Base-by-base conservation (phyloP, 2,888 invertebrate genomes). In the Andrena praecox region DNA sequence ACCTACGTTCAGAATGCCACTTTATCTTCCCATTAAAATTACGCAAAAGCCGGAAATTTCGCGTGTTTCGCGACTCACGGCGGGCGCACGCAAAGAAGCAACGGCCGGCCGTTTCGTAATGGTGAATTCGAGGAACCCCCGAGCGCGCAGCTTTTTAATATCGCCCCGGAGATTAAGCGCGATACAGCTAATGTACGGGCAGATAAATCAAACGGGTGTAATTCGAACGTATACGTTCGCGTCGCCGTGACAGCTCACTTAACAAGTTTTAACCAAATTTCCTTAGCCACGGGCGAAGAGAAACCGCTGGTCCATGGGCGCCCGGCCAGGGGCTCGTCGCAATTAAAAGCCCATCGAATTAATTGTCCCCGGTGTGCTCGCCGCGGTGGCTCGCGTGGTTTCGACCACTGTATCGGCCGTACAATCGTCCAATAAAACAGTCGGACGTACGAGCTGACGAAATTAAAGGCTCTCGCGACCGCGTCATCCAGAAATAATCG, bases 401-500 rank as follows among this genome's bases (percentile, higher is more conserved):
- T 33, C 71, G 24, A 31, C 29, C 42, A 35, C 31, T 59, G 35
- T 48, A 50, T 59, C 70, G 54, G 54, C 24, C 48, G 56, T 12
- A 27, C 66, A 27, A 35, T 48, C 56, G 27, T 6, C 59, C 54
- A 8, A 50, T n/a, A 63, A 60, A 73, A 27, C n/a, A 50, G 42
- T 7, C 54, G 10, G 62, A 63, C 48, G 62, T 35, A 74, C 67
- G 50, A 68, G 29, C 59, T 20, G 67, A 50, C 70, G 63, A 63
- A 77, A 78, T 60, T 71, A 54, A 24, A 75, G 42, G 50, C 52
- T 29, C 52, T 29, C 63, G 10, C 52, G 59, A 35, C 20, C 56
- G 73, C 71, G 75, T 80, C 76, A 71, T 74, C 64, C 70, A 33
- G 80, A 71, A 86, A 73, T 68, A 75, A 84, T 84, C 82, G 60